phyloP scores from a whole-genome alignment of 1,140 invertebrate genomes.

The Anoplophora glabripennis region DNA sequence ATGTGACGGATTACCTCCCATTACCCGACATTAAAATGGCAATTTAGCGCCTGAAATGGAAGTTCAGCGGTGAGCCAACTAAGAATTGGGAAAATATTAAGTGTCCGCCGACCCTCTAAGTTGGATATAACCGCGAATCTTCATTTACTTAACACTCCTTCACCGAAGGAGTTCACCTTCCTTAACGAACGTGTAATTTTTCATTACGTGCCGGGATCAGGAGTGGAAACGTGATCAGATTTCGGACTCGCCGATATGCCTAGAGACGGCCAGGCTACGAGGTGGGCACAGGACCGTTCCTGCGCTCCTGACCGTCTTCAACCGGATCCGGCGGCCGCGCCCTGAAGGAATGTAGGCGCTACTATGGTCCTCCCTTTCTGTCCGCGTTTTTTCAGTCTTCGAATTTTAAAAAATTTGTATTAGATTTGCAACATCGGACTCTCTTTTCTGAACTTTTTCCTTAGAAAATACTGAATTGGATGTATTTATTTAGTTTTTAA shows the following conservation, averaged over 20 bases:
- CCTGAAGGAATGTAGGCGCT: background rate
- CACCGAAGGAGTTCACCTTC: conserved; percentile 1
- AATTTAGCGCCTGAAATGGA: no score
- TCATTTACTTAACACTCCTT: no score
- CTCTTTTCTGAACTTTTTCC: no score
- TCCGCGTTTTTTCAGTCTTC: background rate
- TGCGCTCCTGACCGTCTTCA: background rate
- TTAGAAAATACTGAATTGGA: no score
- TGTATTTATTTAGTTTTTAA: no score
- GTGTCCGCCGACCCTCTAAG: no score
- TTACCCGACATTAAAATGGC: no score
- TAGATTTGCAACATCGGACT: no score
- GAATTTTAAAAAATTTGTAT: background rate
- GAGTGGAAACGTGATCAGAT: conserved; percentile 48
- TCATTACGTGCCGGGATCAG: conserved; percentile 59
- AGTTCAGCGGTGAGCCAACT: no score
- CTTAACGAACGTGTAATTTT: conserved; percentile 54
- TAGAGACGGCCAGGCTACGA: conserved; percentile 9
- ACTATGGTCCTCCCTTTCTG: background rate
- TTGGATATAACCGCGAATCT: no score
- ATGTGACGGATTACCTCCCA: no score
- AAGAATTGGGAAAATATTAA: no score
- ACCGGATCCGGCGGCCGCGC: background rate
- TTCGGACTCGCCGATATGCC: conserved; percentile 31
- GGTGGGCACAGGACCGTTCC: conserved; percentile 3